Base-by-base conservation (phyloP, 2,888 invertebrate species). In the Synergus japonicus region DNA sequence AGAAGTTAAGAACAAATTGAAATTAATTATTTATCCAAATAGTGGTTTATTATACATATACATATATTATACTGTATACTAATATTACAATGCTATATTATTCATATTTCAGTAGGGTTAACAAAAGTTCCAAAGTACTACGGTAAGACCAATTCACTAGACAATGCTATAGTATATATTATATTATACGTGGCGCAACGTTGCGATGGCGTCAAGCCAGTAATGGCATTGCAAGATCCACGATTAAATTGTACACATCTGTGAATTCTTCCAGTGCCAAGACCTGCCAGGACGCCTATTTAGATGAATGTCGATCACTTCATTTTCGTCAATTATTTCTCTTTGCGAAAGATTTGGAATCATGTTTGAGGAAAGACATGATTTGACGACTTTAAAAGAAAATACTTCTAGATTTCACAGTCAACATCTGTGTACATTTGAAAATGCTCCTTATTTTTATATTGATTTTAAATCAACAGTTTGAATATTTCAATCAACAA, bases 261-360 rank as follows among this genome's bases (percentile, higher is more conserved):
- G 92, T 92, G 92, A 92, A 92, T 92, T 92, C 92, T 92, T 92
- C 92, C 92, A 92, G 92, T 92, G 92, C 92, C 92, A 92, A 92
- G 92, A 92, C 91, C 89, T 92, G 91, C 91, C 92, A 88, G 90
- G 88, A 89, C 89, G 90, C 83, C 86, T 87, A 88, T 85, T 67
- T 64, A 64, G 78, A 76, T 69, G 69, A 77, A 73, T 79, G 77
- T 44, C 58, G 63, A 44, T 54, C 37, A 12, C 46, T 46, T 49
- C 46, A 18, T 18, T 78, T 76, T 46, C 58, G 29, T 15, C 15
- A 49, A 43, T 22, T 44, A 78, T 77, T 54, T 60, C 69, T 46
- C 15, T 37, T 4, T 10, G 4, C 9, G 1, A 54, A n/a, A n/a
- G n/a, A 54, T 8, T n/a, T 54, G 0, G 8, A n/a, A 54, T n/a